Evolutionary conservation across 2,113 vertebrate genomes (phyloP), one percentile per base, ranked within the genome.

Genomic region (Cromileptes altivelis): DNA sequence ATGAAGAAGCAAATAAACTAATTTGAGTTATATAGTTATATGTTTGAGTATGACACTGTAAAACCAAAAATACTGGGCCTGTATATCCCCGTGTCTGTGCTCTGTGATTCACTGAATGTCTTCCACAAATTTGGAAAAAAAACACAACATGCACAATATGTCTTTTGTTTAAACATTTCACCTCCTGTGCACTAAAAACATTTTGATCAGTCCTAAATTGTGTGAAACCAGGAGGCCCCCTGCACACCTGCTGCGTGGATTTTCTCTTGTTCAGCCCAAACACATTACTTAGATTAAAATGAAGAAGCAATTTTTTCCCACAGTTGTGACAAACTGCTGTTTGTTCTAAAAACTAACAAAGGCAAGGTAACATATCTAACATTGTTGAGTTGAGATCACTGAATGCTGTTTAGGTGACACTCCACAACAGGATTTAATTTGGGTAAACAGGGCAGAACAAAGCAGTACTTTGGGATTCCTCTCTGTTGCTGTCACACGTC

Each of bases 211-310:
- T 80, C 62, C 30, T 6, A 76, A 25, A 69, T 47, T 47, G 18
- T 67, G 27, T 80, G 33, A 75, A 69, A 78, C 61, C 0, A 12
- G 76, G 57, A 57, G 23, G 55, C 57, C 18, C 52, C 19, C n/a
- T 50, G 40, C 45, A 78, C 25, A 27, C 57, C 57, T 57, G 49
- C 76, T 75, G 37, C 4, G 2, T 71, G 62, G 62, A 78, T 60
- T 75, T 70, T 69, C 70, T 79, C 70, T 13, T 55, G 30, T 62
- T 75, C 57, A 64, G 25, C 50, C 42, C 19, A 62, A 71, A 78
- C 60, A 63, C 58, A 78, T 83, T 65, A 75, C 56, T 74, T n/a
- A 69, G 45, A 85, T 84, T 81, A 82, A 83, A 88, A 74, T 55
- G 47, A 81, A 80, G 64, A 71, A 64, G 65, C 50, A 49, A 58